Base-by-base conservation (phyloP, 2,888 invertebrate species). In the Pseudococcus viburni region DNA sequence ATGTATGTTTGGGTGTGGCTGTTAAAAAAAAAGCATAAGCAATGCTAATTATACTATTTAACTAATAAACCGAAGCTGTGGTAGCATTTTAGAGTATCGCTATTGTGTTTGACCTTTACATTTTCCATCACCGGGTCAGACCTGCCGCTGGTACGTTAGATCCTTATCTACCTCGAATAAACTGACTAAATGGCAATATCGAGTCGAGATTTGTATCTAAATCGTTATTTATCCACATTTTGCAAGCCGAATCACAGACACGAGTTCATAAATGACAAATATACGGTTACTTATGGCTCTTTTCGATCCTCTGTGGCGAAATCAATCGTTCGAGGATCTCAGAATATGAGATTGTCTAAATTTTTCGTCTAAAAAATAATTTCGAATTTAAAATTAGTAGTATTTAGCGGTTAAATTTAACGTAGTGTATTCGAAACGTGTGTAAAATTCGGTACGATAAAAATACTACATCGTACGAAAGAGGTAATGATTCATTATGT, bases 91-190 rank as follows among this genome's bases (percentile, higher is more conserved):
- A 80, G 2, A 80, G 42, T n/a, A 33, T 33, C 3, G 26, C 26
- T 26, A 80, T 80, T 80, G 80, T 80, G 68, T 73, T 73, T 73
- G 80, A 80, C 80, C 80, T 80, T 80, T 80, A 73, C 68, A 73
- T 73, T 73, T 26, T 73, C 26, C 68, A 73, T 73, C 80, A 19
- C 80, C 42, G 80, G 80, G n/a, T n/a, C 8, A 42, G 22, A 80
- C 42, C 19, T 59, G 59, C 19, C 80, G 80, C 42, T n/a, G 46
- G n/a, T 80, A n/a, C 80, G n/a, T n/a, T n/a, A 80, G 80, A 80
- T 80, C n/a, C 39, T 39, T 80, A 80, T 80, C 80, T 39, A n/a
- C 15, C 26, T 26, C 5, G 11, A 12, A 33, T 73, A 73, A 19
- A 19, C 59, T 5, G 9, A 73, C 68, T 33, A 33, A 73, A 33